Evolutionary conservation across 2,113 vertebrate species (phyloP), one percentile per base, ranked within the genome.

Genomic region (Buteo buteo): DNA sequence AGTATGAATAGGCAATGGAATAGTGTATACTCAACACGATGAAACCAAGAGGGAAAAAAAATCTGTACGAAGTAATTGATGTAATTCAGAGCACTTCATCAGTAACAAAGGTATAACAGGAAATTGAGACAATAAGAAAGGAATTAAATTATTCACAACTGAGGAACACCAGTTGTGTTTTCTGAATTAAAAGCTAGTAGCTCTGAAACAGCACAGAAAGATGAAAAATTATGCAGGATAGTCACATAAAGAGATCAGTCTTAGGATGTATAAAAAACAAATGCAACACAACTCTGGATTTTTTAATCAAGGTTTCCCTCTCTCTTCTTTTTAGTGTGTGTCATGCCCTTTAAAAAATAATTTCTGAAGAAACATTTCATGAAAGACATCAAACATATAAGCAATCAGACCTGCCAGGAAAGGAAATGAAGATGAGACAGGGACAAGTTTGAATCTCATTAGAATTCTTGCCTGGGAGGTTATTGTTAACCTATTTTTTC

Each of bases 381-480:
- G 73, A 84, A 94, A 91, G 44, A 82, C 59, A 78, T 83, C 93
- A 95, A 96, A 94, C 69, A 57, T 83, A 70, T n/a, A 96, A 93
- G 72, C 55, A 92, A 94, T 94, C 72, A 84, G 72, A 91, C 80
- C 80, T 96, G 90, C 86, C 88, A 95, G 83, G 57, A 91, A 90
- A 89, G 28, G 73, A 92, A 96, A 96, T 92, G 36, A 95, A 78
- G 77, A 87, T 65, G 72, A 96, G 88, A 76, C 52, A 42, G 61
- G 55, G 72, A 88, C 64, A 93, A 88, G 69, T 82, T 54, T 71
- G 92, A 94, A 94, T 95, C 76, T 92, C 80, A 94, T 96, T 94
- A 96, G 44, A 82, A 94, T 96, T 94, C 77, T 66, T 97, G 88
- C 95, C 88, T 96, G 54, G 83, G 78, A 96, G 90, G 69, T 94